Conservation (phyloP, 1,140 invertebrate genomes). For the Trichogramma pretiosum region DNA sequence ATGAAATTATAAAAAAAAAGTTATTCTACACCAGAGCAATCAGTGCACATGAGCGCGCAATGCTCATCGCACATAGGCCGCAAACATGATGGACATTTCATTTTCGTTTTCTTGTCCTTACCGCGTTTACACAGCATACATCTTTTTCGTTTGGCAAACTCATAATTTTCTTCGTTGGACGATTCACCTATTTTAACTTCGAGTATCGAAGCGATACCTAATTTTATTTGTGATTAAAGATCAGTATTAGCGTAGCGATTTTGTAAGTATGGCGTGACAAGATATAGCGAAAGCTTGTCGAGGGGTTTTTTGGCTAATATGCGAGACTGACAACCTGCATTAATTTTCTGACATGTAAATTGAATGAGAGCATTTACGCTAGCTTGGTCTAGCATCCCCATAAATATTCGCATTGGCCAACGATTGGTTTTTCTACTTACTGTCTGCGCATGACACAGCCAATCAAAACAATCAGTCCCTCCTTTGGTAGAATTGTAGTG, state of each 20-base stretch:
- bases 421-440: conserved; percentile 27
- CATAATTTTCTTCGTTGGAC: background rate
- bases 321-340: background rate
- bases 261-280: conserved; percentile 6
- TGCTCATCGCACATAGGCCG: conserved; percentile 13
- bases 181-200: background rate
- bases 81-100: conserved; percentile 5
- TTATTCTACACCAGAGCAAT: conserved; percentile 1
- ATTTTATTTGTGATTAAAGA: conserved; percentile 1
- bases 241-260: background rate
- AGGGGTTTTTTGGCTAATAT: background rate
- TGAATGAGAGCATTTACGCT: conserved; percentile 14
- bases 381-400: conserved; percentile 17
- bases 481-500: conserved; percentile 28
- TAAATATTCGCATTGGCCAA: conserved; percentile 29
- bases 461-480: conserved; percentile 41
- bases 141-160: background rate
- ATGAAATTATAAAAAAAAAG: background rate
- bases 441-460: conserved; percentile 34
- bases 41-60: conserved; percentile 3
- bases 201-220: conserved; percentile 10
- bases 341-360: background rate
- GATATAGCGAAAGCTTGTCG: conserved; percentile 2
- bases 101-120: conserved; percentile 7
- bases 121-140: conserved; percentile 5